A percentile compares a stretch with the other conserved stretches of the same genome.
Evolutionary conservation across 1,140 invertebrate species (phyloP).

Genomic region (Psix sp.): DNA sequence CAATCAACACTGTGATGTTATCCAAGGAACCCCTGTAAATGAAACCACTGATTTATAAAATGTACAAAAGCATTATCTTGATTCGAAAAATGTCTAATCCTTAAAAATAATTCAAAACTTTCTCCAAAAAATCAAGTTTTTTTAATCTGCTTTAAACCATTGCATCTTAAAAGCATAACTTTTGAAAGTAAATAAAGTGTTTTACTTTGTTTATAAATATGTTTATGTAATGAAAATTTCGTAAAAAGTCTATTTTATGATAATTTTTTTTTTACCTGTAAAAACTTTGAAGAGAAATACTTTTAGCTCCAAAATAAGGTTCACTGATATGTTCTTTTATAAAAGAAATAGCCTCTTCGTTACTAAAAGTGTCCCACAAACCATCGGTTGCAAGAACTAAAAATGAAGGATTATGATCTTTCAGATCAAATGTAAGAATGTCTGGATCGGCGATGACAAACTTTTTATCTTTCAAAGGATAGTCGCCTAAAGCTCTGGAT

Average conservation of each 20-base stretch:
- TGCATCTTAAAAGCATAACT: background rate
- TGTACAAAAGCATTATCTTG: too few species aligned
- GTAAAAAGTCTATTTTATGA: constrained; percentile 4
- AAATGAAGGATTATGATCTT: constrained; percentile 91
- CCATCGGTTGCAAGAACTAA: constrained; percentile 96
- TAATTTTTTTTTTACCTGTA: constrained; percentile 75
- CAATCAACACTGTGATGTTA: constrained; percentile 96
- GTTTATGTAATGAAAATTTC: constrained; percentile 1
- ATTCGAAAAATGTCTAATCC: too few species aligned
- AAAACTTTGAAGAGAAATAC: constrained; percentile 92
- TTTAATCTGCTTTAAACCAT: background rate
- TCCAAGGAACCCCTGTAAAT: constrained; percentile 88
- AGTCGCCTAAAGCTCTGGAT: constrained; percentile 95
- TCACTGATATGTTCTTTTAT: constrained; percentile 89
- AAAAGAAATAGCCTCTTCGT: constrained; percentile 94
- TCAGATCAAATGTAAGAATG: constrained; percentile 93
- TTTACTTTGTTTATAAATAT: background rate
- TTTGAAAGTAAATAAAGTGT: constrained; percentile 17
- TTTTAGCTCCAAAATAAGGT: constrained; percentile 92
- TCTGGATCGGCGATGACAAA: constrained; percentile 96
- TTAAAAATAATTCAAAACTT: too few species aligned
- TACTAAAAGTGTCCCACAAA: constrained; percentile 95
- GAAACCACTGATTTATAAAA: too few species aligned
- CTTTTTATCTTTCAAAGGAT: constrained; percentile 95
- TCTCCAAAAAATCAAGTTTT: constrained; percentile 15